Evolutionary conservation across 64 coral and sea anemone genomes (phyloP).

Genomic region (Acropora tenuis): DNA sequence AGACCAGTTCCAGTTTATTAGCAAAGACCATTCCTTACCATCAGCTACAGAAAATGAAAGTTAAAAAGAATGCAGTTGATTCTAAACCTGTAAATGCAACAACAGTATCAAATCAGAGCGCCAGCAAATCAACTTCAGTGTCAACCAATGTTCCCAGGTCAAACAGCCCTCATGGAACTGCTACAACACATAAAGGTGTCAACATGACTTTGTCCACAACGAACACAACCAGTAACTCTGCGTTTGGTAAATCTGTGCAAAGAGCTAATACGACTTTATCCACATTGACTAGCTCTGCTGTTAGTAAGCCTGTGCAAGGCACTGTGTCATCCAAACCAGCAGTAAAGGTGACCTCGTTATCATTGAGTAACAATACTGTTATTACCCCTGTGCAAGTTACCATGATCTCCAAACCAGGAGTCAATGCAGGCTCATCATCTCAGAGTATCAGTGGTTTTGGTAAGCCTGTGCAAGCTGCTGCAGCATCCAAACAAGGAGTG

Average conservation of each 20-base stretch:
- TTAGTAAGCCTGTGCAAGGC: background rate
- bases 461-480: background rate
- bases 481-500: background rate
- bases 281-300: background rate
- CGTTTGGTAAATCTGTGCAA: no score
- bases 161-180: background rate
- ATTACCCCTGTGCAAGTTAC: background rate
- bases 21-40: background rate
- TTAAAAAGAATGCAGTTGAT: background rate
- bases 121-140: background rate
- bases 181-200: background rate
- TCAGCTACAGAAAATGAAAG: background rate
- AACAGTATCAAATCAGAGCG: background rate
- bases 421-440: background rate
- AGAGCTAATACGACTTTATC: background rate
- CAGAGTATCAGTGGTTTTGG: background rate
- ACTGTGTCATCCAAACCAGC: background rate
- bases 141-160: background rate
- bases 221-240: no score
- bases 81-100: background rate
- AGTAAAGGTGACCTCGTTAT: background rate
- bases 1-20: background rate
- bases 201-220: background rate
- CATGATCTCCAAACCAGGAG: background rate
- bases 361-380: background rate